phyloP scores from a whole-genome alignment of 2,113 vertebrate genomes.

The Sigmodon hispidus region DNA sequence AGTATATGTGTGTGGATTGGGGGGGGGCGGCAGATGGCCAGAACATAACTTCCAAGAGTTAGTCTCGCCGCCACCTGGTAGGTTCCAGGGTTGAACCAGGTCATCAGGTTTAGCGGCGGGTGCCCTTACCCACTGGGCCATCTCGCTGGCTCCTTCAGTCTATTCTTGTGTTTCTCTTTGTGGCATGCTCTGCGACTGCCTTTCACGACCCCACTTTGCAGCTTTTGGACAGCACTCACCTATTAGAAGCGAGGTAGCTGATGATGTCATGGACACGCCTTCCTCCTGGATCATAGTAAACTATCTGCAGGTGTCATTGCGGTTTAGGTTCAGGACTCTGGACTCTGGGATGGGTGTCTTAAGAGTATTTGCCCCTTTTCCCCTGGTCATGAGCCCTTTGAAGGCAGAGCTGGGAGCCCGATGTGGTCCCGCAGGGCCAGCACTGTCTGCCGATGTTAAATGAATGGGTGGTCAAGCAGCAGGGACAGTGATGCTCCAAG shows the following conservation, averaged over 20 bases:
- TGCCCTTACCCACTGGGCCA: neutral
- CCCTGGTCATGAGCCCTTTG: neutral
- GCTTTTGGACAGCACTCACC: rapidly evolving
- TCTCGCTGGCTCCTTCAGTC: neutral
- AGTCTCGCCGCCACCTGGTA: neutral
- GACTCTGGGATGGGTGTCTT: neutral
- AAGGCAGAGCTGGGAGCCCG: neutral
- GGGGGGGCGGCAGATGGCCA: neutral
- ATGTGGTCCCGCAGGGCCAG: neutral
- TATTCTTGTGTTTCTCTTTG: neutral
- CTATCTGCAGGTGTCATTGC: neutral
- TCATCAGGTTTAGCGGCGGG: neutral
- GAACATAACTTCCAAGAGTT: neutral
- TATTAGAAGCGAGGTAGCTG: neutral
- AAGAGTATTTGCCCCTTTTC: neutral
- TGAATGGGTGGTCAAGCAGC: neutral
- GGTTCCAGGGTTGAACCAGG: neutral
- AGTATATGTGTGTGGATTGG: neutral
- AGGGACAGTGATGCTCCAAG: neutral
- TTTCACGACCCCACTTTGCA: neutral
- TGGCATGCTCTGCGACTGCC: neutral
- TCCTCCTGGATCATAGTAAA: rapidly evolving
- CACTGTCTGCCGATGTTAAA: neutral
- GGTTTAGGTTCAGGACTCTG: neutral
- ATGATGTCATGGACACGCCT: rapidly evolving